Evolutionary conservation across 37 sponge, comb jelly and placozoan species (phyloP), one percentile per base, ranked within the genome.

Genomic region (Halichondria panicea): DNA sequence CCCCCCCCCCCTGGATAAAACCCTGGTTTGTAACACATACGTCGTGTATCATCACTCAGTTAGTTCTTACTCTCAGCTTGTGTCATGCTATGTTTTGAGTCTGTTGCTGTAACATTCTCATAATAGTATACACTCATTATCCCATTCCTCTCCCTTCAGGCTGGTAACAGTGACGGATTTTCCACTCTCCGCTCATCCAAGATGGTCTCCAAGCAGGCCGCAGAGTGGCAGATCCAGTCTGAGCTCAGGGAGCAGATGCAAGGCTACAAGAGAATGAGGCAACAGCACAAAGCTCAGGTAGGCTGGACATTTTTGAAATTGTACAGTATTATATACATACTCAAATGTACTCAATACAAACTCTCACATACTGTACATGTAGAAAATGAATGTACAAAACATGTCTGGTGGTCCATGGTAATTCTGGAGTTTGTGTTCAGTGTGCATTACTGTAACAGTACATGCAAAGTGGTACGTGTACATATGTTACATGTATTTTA

Each of bases 191-290:
- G 93, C 27, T 95, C 99, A 18, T 84, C 90, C 66, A 66, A 76
- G 13, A 73, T 95, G 66, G 87, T 98, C 50, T 88, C 92, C 2
- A 89, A 84, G 43, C 81, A 93, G 73, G 91, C 84, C 27, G 84
- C 87, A 50, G 93, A 98, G 76, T 76, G 80, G 60, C 87, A 87
- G 56, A 76, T 90, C 6, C 89, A 92, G 75, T 91, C 82, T 37
- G 96, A 98, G 77, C 83, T 98, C 28, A 78, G 80, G 56, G 92
- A 98, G 34, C 99, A 98, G 84, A 93, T 98, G 94, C 70, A 81
- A 30, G 89, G 95, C 30, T 95, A 95, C 77, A 98, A 98, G 84
- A 81, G 93, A 78, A 84, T 99, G 88, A 86, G 97, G 35, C 94
- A 93, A 56, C 91, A 91, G 53, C 97, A 99, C 80, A 84, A 89